Base-by-base conservation (phyloP, 1,140 invertebrate genomes). In the Prorops nasuta region DNA sequence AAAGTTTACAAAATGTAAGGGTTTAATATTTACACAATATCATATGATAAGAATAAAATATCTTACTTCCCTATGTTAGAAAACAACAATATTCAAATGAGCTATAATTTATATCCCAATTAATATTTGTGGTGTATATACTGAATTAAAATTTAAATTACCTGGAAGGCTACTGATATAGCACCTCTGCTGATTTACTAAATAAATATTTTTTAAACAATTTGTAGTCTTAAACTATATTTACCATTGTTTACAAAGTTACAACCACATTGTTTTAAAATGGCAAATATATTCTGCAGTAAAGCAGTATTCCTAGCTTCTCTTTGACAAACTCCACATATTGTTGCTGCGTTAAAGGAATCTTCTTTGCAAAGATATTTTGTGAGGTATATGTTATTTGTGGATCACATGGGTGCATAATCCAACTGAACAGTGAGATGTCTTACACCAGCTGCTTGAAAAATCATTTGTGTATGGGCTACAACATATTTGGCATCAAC, bases 351-450 rank as follows among this genome's bases (percentile, higher is more conserved):
- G 16, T 35, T 49, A 35, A 52, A 51, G 39, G 32, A 56, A 36
- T 56, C 58, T 32, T 66, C 59, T 40, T 39, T 61, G 52, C 31
- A 51, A n/a, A n/a, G n/a, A n/a, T n/a, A n/a, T 37, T 64, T 54
- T 10, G 35, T 40, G 15, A 51, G 45, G 53, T 56, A 44, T 40
- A 24, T 44, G 6, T 49, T 31, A 48, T 44, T 68, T 22, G 21
- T 51, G 36, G 64, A 82, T 88, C 85, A 90, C 80, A 89, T 88
- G 7, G 84, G 84, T 34, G 88, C 86, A 72, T 91, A 95, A 73
- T 98, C 94, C 42, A 97, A 81, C 74, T 97, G 94, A 31, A 97
- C 89, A 58, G 92, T 93, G 2, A 97, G 76, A 64, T 96, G 91
- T 73, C 86, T 85, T 2, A 98, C 91, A 21, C 94, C 94, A 47